Evolutionary conservation across 2,113 vertebrate species (phyloP), one percentile per base, ranked within the genome.

Genomic region (Morphnarchus princeps): DNA sequence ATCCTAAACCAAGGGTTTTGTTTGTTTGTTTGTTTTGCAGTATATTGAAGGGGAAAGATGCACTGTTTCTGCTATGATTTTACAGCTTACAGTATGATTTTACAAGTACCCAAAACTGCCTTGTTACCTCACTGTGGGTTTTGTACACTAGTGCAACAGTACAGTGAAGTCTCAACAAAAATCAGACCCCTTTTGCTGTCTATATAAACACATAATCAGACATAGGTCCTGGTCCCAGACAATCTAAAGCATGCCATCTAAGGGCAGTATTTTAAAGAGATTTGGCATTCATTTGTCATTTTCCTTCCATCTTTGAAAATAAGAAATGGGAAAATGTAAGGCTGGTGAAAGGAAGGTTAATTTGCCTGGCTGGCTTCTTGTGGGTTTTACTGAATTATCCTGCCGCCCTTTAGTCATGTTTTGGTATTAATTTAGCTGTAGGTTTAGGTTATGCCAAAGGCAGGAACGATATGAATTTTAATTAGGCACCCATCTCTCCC

Each of bases 401-500:
- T 66, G 26, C 77, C 89, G 81, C 87, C 94, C 93, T 95, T 95
- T 50, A 94, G 94, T 72, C 91, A 82, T 94, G 81, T 91, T 94
- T 91, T 87, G 89, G 89, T 91, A 95, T 94, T 92, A 97, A 87
- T 94, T 97, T 85, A 87, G 87, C 89, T 93, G 84, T 55, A 89
- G 91, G 93, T 94, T 95, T 94, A 93, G 89, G 81, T 85, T 42
- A 93, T 49, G 91, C 91, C 91, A 91, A 87, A 78, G 93, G 95
- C 93, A 87, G 65, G 40, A 58, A 82, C 70, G 62, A 84, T 67
- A 54, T 87, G 93, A 92, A 94, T 97, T 96, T 95, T 89, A 96
- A 96, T 87, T 89, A 96, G 93, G 80, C 81, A 97, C 94, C 89
- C 97, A 97, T 87, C 81, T 93, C 87, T 80, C 83, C 16, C 57